Percentiles rank a stretch among this genome's conserved stretches.
These are phyloP conservation scores for Papilio xuthus DNA, from an alignment of 1,140 invertebrate genomes.

Conservation along the genomic window DNA sequence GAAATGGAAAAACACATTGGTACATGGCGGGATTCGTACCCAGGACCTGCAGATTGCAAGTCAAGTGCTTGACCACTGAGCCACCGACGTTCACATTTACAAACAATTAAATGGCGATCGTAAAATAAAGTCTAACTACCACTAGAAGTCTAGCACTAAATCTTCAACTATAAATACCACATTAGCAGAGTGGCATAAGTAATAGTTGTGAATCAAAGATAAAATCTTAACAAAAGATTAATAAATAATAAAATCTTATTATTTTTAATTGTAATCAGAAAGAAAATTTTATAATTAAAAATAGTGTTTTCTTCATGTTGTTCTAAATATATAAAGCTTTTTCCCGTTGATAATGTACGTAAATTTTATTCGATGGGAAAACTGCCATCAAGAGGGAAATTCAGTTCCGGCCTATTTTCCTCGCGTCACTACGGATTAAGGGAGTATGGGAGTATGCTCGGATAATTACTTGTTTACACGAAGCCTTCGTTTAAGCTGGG, in stretches of 20 bases:
- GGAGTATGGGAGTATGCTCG: background rate
- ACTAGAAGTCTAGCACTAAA: background rate
- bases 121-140: background rate
- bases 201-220: too few species aligned
- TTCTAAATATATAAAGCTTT: background rate
- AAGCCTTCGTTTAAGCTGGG: background rate
- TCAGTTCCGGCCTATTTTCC: constrained; percentile 16
- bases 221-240: too few species aligned
- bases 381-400: background rate
- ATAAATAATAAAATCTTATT: too few species aligned
- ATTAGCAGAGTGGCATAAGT: too few species aligned
- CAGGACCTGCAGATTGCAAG: too few species aligned
- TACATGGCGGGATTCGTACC: too few species aligned
- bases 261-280: too few species aligned
- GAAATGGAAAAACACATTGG: too few species aligned
- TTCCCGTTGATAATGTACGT: background rate
- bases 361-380: constrained; percentile 1
- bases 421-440: constrained; percentile 24
- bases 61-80: too few species aligned
- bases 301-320: background rate
- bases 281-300: too few species aligned
- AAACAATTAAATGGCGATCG: background rate
- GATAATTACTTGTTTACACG: constrained; percentile 21
- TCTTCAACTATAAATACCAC: background rate
- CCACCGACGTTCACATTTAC: too few species aligned